Evolutionary conservation across 30 jellyfish, hydroid and myxozoan species (phyloP).

Genomic region (Chironex yamaguchii): DNA sequence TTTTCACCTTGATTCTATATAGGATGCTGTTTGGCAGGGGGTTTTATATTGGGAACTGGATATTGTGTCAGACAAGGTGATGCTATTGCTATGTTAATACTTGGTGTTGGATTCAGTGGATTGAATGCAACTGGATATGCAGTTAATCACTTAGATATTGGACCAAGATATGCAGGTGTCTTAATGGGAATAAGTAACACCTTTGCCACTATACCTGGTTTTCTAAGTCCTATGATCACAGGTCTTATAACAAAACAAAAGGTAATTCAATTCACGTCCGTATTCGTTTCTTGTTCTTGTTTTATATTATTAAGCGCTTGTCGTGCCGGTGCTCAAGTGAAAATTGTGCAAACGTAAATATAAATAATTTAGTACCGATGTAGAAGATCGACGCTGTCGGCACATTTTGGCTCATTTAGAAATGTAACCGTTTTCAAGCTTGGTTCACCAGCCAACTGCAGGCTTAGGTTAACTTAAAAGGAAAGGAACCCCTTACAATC

Average conservation of each 20-base stretch:
- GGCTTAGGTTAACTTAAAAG: no score
- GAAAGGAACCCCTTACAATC: no score
- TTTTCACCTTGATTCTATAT: background rate
- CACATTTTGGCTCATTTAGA: no score
- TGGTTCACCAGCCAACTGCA: no score
- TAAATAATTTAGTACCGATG: no score
- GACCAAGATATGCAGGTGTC: constrained; percentile 94
- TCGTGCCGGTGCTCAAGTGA: no score
- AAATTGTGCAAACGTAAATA: no score
- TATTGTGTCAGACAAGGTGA: constrained; percentile 84
- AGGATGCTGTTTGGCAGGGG: constrained; percentile 93
- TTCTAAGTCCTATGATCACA: constrained; percentile 92
- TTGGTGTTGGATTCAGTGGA: constrained; percentile 96
- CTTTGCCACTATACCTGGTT: constrained; percentile 94
- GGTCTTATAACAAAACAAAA: constrained; percentile 78
- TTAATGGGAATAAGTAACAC: constrained; percentile 92
- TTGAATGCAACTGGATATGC: constrained; percentile 95
- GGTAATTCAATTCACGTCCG: no score
- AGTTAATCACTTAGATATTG: constrained; percentile 88
- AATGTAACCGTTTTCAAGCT: no score
- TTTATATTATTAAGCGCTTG: no score
- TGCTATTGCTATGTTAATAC: constrained; percentile 86
- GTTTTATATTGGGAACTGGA: constrained; percentile 84
- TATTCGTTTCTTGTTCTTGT: no score
- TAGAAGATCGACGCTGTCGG: no score